phyloP scores from a whole-genome alignment of 2,888 invertebrate genomes.

The Dysmachus trigonus region DNA sequence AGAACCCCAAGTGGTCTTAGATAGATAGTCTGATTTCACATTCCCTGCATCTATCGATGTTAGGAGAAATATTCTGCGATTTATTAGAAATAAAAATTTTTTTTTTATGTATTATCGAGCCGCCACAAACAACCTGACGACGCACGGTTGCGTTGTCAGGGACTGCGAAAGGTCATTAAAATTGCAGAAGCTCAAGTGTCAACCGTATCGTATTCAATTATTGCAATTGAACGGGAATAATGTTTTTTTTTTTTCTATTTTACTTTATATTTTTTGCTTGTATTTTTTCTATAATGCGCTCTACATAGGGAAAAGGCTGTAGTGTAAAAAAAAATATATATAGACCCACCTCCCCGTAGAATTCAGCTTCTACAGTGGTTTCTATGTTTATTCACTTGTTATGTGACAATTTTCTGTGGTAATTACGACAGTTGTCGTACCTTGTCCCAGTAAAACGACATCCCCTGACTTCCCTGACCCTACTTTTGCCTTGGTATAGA shows the following conservation, averaged over 20 bases:
- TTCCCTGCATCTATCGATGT: not conserved
- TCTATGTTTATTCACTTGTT: not conserved
- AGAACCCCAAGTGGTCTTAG: not conserved
- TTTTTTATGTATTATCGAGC: no score
- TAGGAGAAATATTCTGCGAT: not conserved
- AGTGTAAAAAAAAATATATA: no score
- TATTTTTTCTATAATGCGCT: not conserved
- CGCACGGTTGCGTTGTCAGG: not conserved
- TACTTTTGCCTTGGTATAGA: not conserved
- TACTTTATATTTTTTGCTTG: not conserved
- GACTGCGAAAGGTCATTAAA: constrained; percentile 2
- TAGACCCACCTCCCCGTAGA: no score
- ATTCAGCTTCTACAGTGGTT: not conserved
- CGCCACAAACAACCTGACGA: not conserved
- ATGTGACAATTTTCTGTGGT: constrained; percentile 24
- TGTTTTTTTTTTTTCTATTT: not conserved
- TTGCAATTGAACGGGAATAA: not conserved
- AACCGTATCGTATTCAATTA: not conserved
- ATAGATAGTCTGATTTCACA: not conserved
- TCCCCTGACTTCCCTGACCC: not conserved
- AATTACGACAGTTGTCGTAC: not conserved
- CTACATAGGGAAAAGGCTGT: not conserved
- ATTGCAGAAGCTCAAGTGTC: constrained; percentile 13
- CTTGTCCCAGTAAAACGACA: not conserved
- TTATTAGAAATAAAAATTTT: not conserved